Conservation (phyloP, 2,113 vertebrate species). For the Phodopus roborovskii region DNA sequence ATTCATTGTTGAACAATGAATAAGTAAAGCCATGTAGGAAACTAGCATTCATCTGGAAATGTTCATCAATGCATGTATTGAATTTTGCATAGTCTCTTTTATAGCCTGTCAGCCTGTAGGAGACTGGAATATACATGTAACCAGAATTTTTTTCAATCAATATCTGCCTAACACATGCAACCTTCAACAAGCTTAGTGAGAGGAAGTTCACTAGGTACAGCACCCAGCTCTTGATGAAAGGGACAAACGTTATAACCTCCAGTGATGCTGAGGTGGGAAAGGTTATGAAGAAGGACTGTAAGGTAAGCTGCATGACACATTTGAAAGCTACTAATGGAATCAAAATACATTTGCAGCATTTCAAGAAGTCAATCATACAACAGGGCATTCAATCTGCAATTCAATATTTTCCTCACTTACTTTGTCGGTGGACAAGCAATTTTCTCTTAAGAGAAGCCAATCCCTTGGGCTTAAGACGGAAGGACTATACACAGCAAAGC, state of each 20-base stretch:
- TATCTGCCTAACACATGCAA: not conserved
- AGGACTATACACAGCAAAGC: not conserved
- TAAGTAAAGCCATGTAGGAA: constrained; percentile 36
- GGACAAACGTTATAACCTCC: not conserved
- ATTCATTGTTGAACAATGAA: constrained; percentile 26
- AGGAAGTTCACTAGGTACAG: not conserved
- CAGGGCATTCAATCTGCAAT: constrained; percentile 49
- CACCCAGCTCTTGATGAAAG: not conserved
- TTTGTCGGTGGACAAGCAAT: not conserved
- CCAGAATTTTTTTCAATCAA: not conserved
- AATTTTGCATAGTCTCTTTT: constrained; percentile 48
- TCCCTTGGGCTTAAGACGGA: not conserved
- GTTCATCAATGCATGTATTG: constrained; percentile 30
- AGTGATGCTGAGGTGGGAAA: not conserved
- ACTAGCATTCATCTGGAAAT: constrained; percentile 36
- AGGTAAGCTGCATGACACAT: constrained; percentile 19
- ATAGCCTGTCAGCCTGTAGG: constrained; percentile 18
- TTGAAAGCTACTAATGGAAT: constrained; percentile 56
- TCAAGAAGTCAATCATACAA: constrained; percentile 63
- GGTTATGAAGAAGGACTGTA: not conserved
- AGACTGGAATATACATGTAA: not conserved
- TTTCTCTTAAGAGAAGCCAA: constrained; percentile 42
- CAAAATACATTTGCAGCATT: constrained; percentile 59
- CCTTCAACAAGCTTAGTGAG: constrained; percentile 14
- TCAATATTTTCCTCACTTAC: constrained; percentile 7